Percentiles rank a stretch among this genome's conserved stretches.
Conservation (phyloP, 2,113 vertebrate species). For the Myrmophylax atrothorax region DNA sequence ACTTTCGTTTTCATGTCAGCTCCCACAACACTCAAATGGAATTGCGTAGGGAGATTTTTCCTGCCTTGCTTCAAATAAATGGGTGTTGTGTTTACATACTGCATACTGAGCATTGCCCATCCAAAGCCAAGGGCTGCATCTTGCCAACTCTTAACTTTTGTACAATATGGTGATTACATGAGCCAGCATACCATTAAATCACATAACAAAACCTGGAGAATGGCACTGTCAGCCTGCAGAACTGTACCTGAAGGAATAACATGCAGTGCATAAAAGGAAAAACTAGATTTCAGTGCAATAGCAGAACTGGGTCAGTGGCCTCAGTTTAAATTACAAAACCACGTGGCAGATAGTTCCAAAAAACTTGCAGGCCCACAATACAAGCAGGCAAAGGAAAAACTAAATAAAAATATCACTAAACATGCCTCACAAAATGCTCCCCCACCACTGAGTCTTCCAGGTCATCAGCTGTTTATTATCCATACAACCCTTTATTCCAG, state of each 20-base stretch:
- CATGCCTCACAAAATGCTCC: background rate
- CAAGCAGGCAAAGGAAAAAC: background rate
- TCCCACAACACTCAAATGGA: constrained; percentile 46
- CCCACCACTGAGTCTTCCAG: background rate
- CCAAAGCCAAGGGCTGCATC: constrained; percentile 32
- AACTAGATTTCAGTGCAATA: background rate
- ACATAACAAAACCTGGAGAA: constrained; percentile 19
- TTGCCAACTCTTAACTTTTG: constrained; percentile 42
- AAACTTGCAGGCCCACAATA: background rate
- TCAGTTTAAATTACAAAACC: background rate
- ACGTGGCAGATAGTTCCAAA: background rate
- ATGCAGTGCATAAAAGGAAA: background rate
- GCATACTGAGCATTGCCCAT: constrained; percentile 48
- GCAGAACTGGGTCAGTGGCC: background rate
- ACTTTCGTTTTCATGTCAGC: constrained; percentile 50
- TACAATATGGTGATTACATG: constrained; percentile 34
- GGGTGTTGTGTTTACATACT: constrained; percentile 55
- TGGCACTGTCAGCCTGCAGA: constrained; percentile 30
- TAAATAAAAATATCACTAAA: background rate
- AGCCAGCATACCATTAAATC: constrained; percentile 51
- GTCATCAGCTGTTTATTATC: background rate
- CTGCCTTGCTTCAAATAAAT: constrained; percentile 58
- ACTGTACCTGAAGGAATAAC: background rate
- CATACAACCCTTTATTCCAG: background rate
- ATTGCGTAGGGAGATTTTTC: constrained; percentile 31